A percentile compares a stretch with the other conserved stretches of the same genome.
Evolutionary conservation across 2,113 vertebrate genomes (phyloP).

Genomic region (Anthoscopus minutus): DNA sequence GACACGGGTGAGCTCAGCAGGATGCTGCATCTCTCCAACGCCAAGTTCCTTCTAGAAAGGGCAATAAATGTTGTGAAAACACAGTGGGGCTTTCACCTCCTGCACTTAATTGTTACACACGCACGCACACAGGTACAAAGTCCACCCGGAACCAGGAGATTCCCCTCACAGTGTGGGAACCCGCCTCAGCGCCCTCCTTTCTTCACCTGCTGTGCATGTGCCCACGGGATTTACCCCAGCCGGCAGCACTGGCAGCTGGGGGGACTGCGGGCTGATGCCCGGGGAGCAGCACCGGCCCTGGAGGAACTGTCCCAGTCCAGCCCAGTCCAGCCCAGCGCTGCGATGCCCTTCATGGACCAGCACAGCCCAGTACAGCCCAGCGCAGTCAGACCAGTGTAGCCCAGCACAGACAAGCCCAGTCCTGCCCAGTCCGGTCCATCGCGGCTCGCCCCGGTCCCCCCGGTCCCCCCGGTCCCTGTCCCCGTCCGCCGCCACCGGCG

Average conservation of each 20-base stretch:
- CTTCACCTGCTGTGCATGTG: rapidly evolving
- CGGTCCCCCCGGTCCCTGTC: not conserved
- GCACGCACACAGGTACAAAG: not conserved
- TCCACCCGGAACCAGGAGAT: not conserved
- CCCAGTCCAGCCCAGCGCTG: rapidly evolving
- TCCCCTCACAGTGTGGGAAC: rapidly evolving
- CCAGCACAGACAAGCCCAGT: not conserved
- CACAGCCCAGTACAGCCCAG: not conserved
- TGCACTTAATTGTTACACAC: rapidly evolving
- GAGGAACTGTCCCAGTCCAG: not conserved
- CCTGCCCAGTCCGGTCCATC: not conserved
- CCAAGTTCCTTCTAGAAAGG: not conserved
- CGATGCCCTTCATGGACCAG: not conserved
- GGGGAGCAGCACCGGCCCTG: not conserved
- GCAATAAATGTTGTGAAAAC: not conserved
- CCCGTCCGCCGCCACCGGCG: not conserved
- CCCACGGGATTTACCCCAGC: no score
- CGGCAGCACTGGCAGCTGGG: rapidly evolving
- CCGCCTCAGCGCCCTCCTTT: not conserved
- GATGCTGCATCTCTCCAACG: not conserved
- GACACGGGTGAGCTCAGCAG: rapidly evolving
- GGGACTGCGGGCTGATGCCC: rapidly evolving
- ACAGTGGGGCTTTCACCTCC: rapidly evolving
- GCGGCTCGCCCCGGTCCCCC: not conserved
- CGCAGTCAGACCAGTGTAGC: rapidly evolving